Base-by-base conservation (phyloP, 2,888 invertebrate genomes). In the Notodonta dromedarius region DNA sequence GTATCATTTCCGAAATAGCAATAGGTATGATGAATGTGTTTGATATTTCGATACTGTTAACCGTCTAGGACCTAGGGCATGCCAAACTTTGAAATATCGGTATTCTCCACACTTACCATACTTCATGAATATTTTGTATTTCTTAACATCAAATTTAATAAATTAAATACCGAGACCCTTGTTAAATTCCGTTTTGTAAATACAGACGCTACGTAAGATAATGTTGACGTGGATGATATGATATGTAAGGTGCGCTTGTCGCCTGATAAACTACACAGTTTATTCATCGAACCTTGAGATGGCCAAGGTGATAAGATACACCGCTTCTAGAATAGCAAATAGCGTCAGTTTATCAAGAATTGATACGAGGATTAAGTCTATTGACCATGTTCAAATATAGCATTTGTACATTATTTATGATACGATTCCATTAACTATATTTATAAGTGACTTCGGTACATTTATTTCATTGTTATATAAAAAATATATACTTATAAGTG, bases 141-240 rank as follows among this genome's bases (percentile, higher is more conserved):
- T 35, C 7, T 24, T 24, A 24, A 24, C 24, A 24, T 24, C 24
- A 24, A 24, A 24, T 24, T 24, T 24, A 24, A 24, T 24, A 24
- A 24, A 24, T 24, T 1, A 24, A 24, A 24, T 2, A 24, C 24
- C 24, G 24, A 24, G 24, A 24, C 24, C 24, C 24, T 24, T 24
- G 24, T 24, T 24, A 1, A 2, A 2, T 24, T 24, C 24, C 40
- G 40, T 40, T 50, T 50, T 50, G 11, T 3, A 16, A 50, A 16
- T 16, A 16, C 16, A 50, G 16, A 16, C 9, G 50, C 16, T 9
- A 50, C 4, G 5, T n/a, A 14, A 13, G 16, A 61, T 51, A 39
- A 16, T 57, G 59, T 63, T 57, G 48, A 55, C 59, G 42, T 50
- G 42, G 16, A 39, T 62, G 55, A 58, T 57, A 57, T 60, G 58